These are phyloP conservation scores for Sinocyclocheilus anophthalmus DNA, from an alignment of 2,113 vertebrate species.

Conservation along the genomic window DNA sequence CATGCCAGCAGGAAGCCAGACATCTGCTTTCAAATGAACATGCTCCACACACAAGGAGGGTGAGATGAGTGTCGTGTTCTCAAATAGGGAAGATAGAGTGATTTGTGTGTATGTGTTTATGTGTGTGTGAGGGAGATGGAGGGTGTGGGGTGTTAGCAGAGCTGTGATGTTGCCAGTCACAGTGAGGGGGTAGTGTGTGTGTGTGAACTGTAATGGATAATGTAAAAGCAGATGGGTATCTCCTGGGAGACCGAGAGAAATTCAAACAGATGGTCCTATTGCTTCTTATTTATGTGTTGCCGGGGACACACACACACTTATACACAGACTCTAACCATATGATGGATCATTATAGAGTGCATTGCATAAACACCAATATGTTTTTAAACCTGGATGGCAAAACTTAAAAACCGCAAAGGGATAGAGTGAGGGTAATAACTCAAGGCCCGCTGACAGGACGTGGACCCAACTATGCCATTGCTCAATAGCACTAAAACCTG, in stretches of 20 bases:
- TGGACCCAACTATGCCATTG: too few relatives aligned
- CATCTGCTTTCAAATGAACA: slow-evolving; percentile 60
- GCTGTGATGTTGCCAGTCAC: slow-evolving; percentile 83
- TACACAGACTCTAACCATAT: slow-evolving; percentile 73
- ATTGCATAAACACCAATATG: slow-evolving; percentile 97
- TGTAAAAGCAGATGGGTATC: slow-evolving; percentile 96
- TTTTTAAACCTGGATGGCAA: slow-evolving; percentile 93
- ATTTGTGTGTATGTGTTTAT: slow-evolving; percentile 43
- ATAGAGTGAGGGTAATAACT: slow-evolving; percentile 84
- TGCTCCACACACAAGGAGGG: slow-evolving; percentile 47
- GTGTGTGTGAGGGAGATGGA: slow-evolving; percentile 26
- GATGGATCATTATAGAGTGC: slow-evolving; percentile 97
- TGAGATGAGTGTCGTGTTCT: slow-evolving; percentile 32
- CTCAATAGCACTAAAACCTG: too few relatives aligned
- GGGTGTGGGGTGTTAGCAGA: slow-evolving; percentile 69
- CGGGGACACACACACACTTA: slow-evolving; percentile 58
- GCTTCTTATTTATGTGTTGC: slow-evolving; percentile 96
- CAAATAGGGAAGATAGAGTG: slow-evolving; percentile 32
- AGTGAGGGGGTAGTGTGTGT: slow-evolving; percentile 57
- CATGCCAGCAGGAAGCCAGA: slow-evolving; percentile 54
- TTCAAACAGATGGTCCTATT: slow-evolving; percentile 98
- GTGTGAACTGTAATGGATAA: slow-evolving; percentile 96
- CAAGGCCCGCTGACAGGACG: slow-evolving; percentile 82
- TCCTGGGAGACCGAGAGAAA: slow-evolving; percentile 89
- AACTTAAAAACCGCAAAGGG: slow-evolving; percentile 76